Evolutionary conservation across 2,113 vertebrate genomes (phyloP), one percentile per base, ranked within the genome.

Genomic region (Pteropus alecto): DNA sequence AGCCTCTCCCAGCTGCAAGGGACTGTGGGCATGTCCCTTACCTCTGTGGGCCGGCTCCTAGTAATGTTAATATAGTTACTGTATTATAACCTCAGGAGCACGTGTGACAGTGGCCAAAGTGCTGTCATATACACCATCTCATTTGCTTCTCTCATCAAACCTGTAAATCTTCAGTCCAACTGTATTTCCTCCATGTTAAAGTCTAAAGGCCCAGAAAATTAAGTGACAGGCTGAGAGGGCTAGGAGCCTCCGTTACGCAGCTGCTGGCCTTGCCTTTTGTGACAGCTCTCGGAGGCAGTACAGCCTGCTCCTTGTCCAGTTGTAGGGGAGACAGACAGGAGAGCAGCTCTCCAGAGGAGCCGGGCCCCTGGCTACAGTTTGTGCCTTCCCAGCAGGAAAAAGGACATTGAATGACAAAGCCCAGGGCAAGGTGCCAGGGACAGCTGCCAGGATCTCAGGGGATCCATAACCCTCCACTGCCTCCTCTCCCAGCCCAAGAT

Each of bases 401-500:
- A 96, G 81, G 83, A 71, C 83, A 46, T 35, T 21, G 14, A 95
- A 30, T 43, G 90, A 70, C 77, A 78, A 33, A 77, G 78, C 38
- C 77, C 38, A 67, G 82, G 82, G 35, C 35, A 2, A 58, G 43
- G 43, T 83, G 74, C 90, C 89, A 58, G 48, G 35, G 61, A 94
- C 61, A 48, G 67, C 65, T 41, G 78, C 86, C 30, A 87, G 89
- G 43, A 74, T 28, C 70, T 94, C 89, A n/a, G 46, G 93, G 68
- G 77, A 56, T 51, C 85, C 14, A 15, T 61, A 35, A 43, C 16
- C 30, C 81, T 63, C 76, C 6, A 0, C 28, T 15, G 16, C 33
- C 30, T 67, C 58, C 74, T 21, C 11, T 43, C 46, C 41, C 30
- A 19, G 85, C 71, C 65, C 77, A 15, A 19, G 67, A 60, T 6